Base-by-base conservation (phyloP, 2,888 invertebrate species). In the Nesidiocoris tenuis region DNA sequence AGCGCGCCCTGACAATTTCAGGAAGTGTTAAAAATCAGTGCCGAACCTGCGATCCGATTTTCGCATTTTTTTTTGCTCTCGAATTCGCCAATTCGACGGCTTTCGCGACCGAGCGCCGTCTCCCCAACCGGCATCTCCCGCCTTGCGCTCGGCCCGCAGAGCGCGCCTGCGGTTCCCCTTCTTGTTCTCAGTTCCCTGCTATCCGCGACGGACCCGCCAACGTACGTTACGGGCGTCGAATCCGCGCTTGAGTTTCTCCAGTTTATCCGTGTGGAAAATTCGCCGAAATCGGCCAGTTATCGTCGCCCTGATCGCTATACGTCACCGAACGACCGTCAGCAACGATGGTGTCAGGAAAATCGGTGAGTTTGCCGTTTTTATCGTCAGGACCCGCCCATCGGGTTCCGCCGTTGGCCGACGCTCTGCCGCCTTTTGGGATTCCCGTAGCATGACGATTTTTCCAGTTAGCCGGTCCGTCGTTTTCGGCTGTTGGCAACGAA, bases 321-420 rank as follows among this genome's bases (percentile, higher is more conserved):
- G 39, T 7, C 39, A 7, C 12, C 39, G 39, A 39, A 39, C 39
- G 12, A 39, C 39, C n/a, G 59, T 18, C 39, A 16, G 24, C 23
- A 24, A 24, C 61, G 72, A 72, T 72, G 72, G 72, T 72, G 72
- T 72, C 72, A 24, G 72, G 72, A 21, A 72, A 72, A 56, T 72
- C 72, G 72, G 72, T 72, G 61, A 16, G 72, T 72, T 0, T 39
- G 17, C 59, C 5, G 12, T 39, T 39, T 39, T 39, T 39, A 39
- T 7, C 39, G 39, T 39, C 39, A n/a, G n/a, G 39, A 39, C 39
- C 39, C 39, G 12, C 39, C 39, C 39, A 39, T 39, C n/a, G n/a
- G n/a, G n/a, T n/a, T 39, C 12, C 39, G 39, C 39, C 39, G 39
- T 39, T 39, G 39, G 39, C 39, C 5, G 39, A 39, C 39, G 39